phyloP scores from a whole-genome alignment of 2,797 vertebrate genomes.

The Hybognathus amarus region DNA sequence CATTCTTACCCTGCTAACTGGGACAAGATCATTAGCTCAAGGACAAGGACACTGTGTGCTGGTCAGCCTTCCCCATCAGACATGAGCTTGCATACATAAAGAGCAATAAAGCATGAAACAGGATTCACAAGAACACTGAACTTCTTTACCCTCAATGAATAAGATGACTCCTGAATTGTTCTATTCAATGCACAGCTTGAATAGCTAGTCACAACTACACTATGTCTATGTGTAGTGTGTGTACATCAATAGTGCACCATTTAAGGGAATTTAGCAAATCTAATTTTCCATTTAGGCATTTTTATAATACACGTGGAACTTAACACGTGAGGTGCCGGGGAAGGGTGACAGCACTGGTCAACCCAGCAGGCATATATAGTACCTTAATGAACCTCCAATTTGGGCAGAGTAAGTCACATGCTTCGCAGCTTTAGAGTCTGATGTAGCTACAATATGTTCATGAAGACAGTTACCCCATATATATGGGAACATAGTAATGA shows the following conservation, averaged over 20 bases:
- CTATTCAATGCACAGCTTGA: constrained; percentile 60
- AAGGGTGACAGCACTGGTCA: constrained; percentile 10
- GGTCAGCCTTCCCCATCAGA: constrained; percentile 11
- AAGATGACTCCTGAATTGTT: constrained; percentile 57
- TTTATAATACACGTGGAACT: background rate
- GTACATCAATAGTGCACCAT: background rate
- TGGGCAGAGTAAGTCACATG: constrained; percentile 74
- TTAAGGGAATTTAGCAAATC: constrained; percentile 1
- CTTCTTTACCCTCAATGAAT: constrained; percentile 69
- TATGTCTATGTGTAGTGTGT: background rate
- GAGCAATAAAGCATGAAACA: constrained; percentile 66
- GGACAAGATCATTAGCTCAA: constrained; percentile 67
- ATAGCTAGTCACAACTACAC: constrained; percentile 51
- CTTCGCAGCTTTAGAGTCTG: constrained; percentile 74
- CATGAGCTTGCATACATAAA: constrained; percentile 69
- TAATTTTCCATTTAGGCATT: background rate
- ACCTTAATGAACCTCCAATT: constrained; percentile 81
- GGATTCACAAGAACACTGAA: constrained; percentile 63
- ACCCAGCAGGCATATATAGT: constrained; percentile 68
- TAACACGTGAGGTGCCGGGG: background rate
- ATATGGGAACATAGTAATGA: constrained; percentile 1
- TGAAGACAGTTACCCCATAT: constrained; percentile 7
- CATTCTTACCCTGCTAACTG: constrained; percentile 51
- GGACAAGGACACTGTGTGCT: constrained; percentile 71
- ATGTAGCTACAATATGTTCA: constrained; percentile 65